Base-by-base conservation (phyloP, 2,113 vertebrate species). In the Cettia cetti region DNA sequence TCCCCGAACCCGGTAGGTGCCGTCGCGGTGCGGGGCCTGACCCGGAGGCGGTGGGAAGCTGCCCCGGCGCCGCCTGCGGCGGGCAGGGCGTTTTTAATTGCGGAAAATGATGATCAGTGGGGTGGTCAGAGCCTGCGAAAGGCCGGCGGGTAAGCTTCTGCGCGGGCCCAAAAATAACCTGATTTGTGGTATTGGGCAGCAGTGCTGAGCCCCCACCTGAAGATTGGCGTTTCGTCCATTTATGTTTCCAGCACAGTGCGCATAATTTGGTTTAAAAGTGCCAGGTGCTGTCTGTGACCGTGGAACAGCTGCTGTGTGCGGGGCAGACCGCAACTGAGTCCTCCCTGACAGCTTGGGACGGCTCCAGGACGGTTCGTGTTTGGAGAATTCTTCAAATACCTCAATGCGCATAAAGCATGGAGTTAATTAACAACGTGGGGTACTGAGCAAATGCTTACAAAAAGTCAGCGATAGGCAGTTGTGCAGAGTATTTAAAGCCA, bases 291-390 rank as follows among this genome's bases (percentile, higher is more conserved):
- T 39, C 15, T 11, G 12, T 63, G 3, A 2, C n/a, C 6, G 56
- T 9, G 4, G 40, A 8, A 4, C 30, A 27, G 90, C 78, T 16
- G 76, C 44, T 4, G 31, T 11, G 56, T 12, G 60, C 0, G 4
- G 54, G 7, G 64, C 50, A 63, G 59, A 7, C 40, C 42, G 40
- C 14, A 18, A 31, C 60, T 20, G 30, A 47, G 56, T 24, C 65
- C 31, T 4, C 50, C 35, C 31, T 50, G 37, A 44, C 53, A 53
- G 63, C 71, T 5, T 20, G n/a, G 42, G 15, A 13, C 47, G 24
- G 53, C 53, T 21, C 9, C 2, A 2, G 54, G 10, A 13, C 15
- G 5, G 35, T 4, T 31, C 4, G 1, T 16, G 1, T 39, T 21
- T 2, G 44, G 40, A 4, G 24, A 6, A 15, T 45, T 66, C 50